These are phyloP conservation scores for Metridium senile DNA, from an alignment of 92 coral and sea anemone species.

Conservation along the genomic window DNA sequence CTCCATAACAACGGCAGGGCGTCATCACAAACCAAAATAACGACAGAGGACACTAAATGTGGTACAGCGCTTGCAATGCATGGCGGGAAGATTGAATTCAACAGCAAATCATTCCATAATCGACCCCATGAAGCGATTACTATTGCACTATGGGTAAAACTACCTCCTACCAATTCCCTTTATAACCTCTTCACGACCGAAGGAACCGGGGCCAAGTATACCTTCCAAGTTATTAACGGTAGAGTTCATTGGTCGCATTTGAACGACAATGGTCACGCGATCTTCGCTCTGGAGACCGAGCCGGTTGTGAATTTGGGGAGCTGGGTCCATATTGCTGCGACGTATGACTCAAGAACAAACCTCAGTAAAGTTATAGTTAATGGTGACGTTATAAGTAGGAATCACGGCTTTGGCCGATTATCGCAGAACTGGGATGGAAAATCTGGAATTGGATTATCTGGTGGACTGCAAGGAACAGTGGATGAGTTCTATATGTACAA, in stretches of 20 bases:
- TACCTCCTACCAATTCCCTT: conserved; percentile 58
- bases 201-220: conserved; percentile 88
- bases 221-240: conserved; percentile 69
- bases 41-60: conserved; percentile 73
- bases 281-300: conserved; percentile 75
- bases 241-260: conserved; percentile 88
- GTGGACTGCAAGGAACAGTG: conserved; percentile 74
- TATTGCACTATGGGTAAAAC: conserved; percentile 84
- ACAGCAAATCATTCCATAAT: conserved; percentile 59
- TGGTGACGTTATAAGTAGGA: conserved; percentile 75
- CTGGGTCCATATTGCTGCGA: conserved; percentile 90
- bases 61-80: conserved; percentile 76
- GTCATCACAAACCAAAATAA: conserved; percentile 50
- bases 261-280: conserved; percentile 67
- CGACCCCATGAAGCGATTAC: conserved; percentile 90
- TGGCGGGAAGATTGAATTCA: conserved; percentile 80
- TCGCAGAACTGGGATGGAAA: conserved; percentile 96
- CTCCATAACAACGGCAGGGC: conserved; percentile 69
- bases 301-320: conserved; percentile 74
- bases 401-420: conserved; percentile 75
- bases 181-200: conserved; percentile 78
- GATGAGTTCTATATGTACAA: conserved; percentile 95
- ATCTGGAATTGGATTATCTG: conserved; percentile 85
- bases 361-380: conserved; percentile 79
- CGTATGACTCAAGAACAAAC: conserved; percentile 88